phyloP scores from a whole-genome alignment of 2,797 vertebrate genomes.

The Sternotherus odoratus region DNA sequence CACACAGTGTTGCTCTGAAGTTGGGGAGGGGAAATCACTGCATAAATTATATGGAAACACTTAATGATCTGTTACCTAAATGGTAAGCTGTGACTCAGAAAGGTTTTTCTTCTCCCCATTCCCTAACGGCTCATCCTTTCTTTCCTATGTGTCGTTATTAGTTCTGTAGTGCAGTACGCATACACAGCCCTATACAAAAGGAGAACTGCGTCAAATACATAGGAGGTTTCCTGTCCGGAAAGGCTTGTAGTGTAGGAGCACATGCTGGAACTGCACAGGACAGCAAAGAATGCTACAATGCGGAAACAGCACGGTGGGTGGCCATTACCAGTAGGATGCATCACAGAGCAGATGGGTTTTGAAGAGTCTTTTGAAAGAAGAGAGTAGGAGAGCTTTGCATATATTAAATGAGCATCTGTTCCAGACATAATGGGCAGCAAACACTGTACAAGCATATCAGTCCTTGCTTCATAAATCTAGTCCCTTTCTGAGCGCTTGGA shows the following conservation, averaged over 20 bases:
- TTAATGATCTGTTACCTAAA: neutral
- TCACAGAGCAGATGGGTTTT: slow-evolving; percentile 41
- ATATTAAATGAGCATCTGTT: neutral
- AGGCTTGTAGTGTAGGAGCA: neutral
- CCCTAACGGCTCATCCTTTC: neutral
- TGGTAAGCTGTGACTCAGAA: neutral
- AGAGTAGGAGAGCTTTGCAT: neutral
- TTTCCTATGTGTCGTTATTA: neutral
- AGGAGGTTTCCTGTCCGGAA: neutral
- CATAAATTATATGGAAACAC: neutral
- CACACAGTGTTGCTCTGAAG: accelerated
- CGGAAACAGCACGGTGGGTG: neutral
- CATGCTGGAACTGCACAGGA: neutral
- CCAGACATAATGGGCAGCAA: neutral
- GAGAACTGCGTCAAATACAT: neutral
- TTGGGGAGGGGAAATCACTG: neutral
- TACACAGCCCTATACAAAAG: neutral
- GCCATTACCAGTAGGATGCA: neutral
- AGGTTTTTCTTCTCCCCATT: neutral
- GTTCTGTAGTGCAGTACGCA: neutral
- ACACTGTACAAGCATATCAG: neutral
- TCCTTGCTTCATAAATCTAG: slow-evolving; percentile 1
- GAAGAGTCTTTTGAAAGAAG: slow-evolving; percentile 2
- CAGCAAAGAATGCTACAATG: neutral
- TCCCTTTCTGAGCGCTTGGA: neutral